Evolutionary conservation across 2,797 vertebrate species (phyloP).

Genomic region (Adrianichthys oophorus): DNA sequence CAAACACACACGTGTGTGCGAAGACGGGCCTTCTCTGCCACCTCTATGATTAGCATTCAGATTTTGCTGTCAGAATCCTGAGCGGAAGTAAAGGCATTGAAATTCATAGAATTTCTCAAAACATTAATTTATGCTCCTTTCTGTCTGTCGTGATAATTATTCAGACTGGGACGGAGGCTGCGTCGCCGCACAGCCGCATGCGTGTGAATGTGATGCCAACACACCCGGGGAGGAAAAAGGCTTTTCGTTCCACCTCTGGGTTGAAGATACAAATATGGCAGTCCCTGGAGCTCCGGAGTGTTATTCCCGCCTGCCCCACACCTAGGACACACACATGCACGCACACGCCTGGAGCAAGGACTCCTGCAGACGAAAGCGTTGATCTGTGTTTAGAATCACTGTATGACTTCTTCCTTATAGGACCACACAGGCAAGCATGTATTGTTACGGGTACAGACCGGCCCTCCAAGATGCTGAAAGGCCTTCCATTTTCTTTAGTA

Average conservation of each 20-base stretch:
- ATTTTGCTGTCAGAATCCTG: conserved; percentile 61
- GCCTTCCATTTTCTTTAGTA: conserved; percentile 53
- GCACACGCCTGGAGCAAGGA: conserved; percentile 66
- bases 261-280: conserved; percentile 63
- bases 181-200: background rate
- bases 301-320: conserved; percentile 67
- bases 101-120: conserved; percentile 66
- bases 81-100: conserved; percentile 61
- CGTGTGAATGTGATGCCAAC: conserved; percentile 39
- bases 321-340: conserved; percentile 55
- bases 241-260: conserved; percentile 46
- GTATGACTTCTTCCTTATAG: conserved; percentile 74
- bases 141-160: conserved; percentile 41
- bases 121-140: conserved; percentile 56
- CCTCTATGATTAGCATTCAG: conserved; percentile 64
- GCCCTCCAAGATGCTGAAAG: conserved; percentile 42
- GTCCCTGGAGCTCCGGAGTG: conserved; percentile 69
- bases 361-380: conserved; percentile 65
- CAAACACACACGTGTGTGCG: conserved; percentile 23
- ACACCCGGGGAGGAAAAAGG: conserved; percentile 41
- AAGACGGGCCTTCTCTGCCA: conserved; percentile 26
- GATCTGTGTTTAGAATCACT: conserved; percentile 74
- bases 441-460: conserved; percentile 46
- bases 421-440: conserved; percentile 62
- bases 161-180: conserved; percentile 14